Evolutionary conservation across 1,140 invertebrate species (phyloP), one percentile per base, ranked within the genome.

Genomic region (Bombus haemorrhoidalis): DNA sequence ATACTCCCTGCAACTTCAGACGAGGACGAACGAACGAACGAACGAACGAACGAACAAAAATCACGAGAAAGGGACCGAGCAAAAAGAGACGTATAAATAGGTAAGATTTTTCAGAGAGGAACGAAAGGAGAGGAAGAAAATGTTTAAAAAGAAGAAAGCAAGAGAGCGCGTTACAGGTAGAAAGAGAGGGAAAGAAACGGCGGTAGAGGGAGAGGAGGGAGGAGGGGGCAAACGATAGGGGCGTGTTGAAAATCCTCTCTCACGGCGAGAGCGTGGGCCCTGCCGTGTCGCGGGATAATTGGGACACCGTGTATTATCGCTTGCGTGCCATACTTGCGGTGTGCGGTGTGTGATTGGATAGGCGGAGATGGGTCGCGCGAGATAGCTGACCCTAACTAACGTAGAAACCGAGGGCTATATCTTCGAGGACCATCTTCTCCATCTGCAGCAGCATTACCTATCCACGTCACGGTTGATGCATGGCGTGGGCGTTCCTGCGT

Each of bases 331-430:
- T 93, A 93, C 85, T 89, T 91, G 92, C 91, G 88, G 91, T 89
- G 91, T 90, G 89, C 91, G 86, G 93, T 94, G 92, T 95, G 94
- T 94, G 94, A 95, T 95, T 95, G 94, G 94, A 95, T 95, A 95
- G 94, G 93, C 94, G 94, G 94, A 95, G 94, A 95, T 95, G 94
- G 94, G 94, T 94, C 94, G 94, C 94, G 91, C 92, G 91, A 95
- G 94, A 95, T 95, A 95, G 93, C 93, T 95, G 94, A 95, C 94
- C 94, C 94, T 94, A 93, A 94, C 93, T 93, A 92, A 92, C 89
- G 91, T 93, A 91, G 92, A 91, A 92, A 91, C 89, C 83, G 88
- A 77, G 86, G 90, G 91, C 87, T 94, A 94, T 95, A 95, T 94
- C 94, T 95, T 90, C 85, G 94, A 94, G 94, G 93, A 95, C 93